Base-by-base conservation (phyloP, 2,888 invertebrate species). In the Cinara cedri region DNA sequence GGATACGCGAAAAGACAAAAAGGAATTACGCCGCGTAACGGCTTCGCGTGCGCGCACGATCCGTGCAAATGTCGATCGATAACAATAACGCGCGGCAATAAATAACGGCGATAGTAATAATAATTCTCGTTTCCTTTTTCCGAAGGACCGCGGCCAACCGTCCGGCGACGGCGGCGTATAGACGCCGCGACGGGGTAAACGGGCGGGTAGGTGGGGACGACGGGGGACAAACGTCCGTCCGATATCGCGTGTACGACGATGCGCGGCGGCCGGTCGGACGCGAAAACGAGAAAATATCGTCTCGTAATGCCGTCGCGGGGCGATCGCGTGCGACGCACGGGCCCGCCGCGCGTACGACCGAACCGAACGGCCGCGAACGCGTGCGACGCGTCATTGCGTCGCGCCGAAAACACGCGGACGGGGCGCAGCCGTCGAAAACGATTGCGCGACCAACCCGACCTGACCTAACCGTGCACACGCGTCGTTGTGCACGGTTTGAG, bases 41-140 rank as follows among this genome's bases (percentile, higher is more conserved):
- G n/a, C n/a, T n/a, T n/a, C n/a, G n/a, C n/a, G n/a, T 54, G 6
- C 51, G 10, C 26, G 46, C 57, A 26, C 66, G 51, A 78, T 78
- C 78, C 51, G 70, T 78, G 78, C 70, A 70, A 78, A 70, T 34
- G 34, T 34, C 34, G n/a, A n/a, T 78, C 68, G 44, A n/a, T n/a
- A n/a, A n/a, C 44, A 21, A 42, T 60, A n/a, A 62, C 62, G 16
- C 63, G 42, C n/a, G 63, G 24, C 24, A 46, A 55, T 60, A 65
- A 75, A 65, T 44, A 54, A 65, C 54, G n/a, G 44, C 1, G 6
- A 34, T 34, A 6, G 6, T 34, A 34, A 34, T 34, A 34, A 34
- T 4, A 4, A 34, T n/a, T n/a, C n/a, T n/a, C n/a, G n/a, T n/a
- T n/a, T n/a, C n/a, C n/a, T n/a, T n/a, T 34, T 34, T 34, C 34